Base-by-base conservation (phyloP, 2,888 invertebrate genomes). In the Glyphotaelius pellucidus region DNA sequence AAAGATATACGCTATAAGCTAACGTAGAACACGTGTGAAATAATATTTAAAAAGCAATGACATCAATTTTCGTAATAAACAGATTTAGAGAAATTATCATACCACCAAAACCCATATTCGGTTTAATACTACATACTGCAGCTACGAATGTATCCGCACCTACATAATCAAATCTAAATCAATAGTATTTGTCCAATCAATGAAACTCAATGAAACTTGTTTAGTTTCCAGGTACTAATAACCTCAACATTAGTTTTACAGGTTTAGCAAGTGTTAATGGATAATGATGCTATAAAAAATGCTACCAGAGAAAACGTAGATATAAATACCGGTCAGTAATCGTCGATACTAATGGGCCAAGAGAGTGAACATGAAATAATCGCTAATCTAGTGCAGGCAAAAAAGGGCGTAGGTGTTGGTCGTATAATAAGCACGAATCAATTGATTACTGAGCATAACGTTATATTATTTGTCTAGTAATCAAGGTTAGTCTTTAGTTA, bases 341-440 rank as follows among this genome's bases (percentile, higher is more conserved):
- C 32, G 30, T 32, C 15, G 42, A 89, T 79, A 89, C 32, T 89
- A 79, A 79, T 89, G 38, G n/a, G n/a, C 31, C 79, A 30, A 89
- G 12, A 47, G n/a, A 89, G n/a, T 35, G 79, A n/a, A 89, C 80
- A 89, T 38, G 79, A 79, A 89, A 79, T 79, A 80, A 79, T 79
- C 88, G 25, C 79, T 31, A 79, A 79, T 35, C 35, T 31, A 38
- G 80, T n/a, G 35, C 19, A 80, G 2, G 52, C 52, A 89, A 80
- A 89, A 79, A 79, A 80, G 32, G 88, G 67, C 88, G 88, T 89
- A n/a, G 88, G 88, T 89, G 88, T 89, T 80, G 35, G 79, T 30
- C 79, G 35, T 35, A 89, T 80, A 79, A 89, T 89, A 79, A 89
- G 80, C 32, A 38, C 32, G 80, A 89, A 31, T 79, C 32, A 89